Base-by-base conservation (phyloP, 92 coral and sea anemone species). In the Phenganax stokvisi region DNA sequence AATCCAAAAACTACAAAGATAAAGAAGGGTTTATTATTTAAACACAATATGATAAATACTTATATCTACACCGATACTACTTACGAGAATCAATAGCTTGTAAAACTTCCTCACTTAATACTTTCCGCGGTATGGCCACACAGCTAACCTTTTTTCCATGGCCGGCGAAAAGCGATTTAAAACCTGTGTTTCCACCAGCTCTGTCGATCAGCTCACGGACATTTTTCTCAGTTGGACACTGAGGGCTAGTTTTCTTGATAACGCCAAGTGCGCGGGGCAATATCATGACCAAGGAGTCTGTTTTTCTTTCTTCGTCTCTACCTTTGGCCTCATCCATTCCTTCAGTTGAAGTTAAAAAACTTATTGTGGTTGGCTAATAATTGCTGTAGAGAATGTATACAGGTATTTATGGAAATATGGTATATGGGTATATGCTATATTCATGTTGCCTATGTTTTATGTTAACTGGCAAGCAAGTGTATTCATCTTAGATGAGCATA, bases 151-250 rank as follows among this genome's bases (percentile, higher is more conserved):
- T 69, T 69, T 69, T 69, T 12, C 8, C 53, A 69, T 7, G 12
- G 2, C 74, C 74, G 0, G 20, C 15, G 27, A 69, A 69, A 9
- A 30, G 52, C 3, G 74, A 69, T 69, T 69, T 69, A 20, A 69
- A 69, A 9, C 12, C 0, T 1, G 17, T 69, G 74, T 69, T 51
- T 4, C 74, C 74, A 20, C 74, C 74, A 8, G 55, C 74, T 30
- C 30, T 31, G 16, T 31, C 74, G 0, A 5, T 69, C 10, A 69
- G 53, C 12, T 12, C 53, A 16, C 74, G 4, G 11, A 51, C 74
- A 6, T 69, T 69, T 69, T 69, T 69, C 13, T 69, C 74, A 69
- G 51, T 69, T 30, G 74, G 74, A 30, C 74, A 69, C 20, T 27
- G 10, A 30, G 53, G 74, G 53, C 74, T 0, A n/a, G n/a, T 3